Evolutionary conservation across 1,140 invertebrate species (phyloP).

Genomic region (Drosophila sp.): DNA sequence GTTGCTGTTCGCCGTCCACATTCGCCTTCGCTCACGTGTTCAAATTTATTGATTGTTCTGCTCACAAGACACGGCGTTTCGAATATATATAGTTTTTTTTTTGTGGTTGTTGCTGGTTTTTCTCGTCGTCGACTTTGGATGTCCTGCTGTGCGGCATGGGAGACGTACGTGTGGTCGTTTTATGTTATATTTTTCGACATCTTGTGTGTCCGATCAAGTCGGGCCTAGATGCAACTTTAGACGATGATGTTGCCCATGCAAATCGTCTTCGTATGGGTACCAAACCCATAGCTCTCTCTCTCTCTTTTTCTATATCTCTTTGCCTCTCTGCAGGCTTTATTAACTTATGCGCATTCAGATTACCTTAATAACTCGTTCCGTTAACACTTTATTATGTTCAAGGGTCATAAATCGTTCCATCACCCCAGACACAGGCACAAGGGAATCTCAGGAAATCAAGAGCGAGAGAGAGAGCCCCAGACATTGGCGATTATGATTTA

Average conservation of each 20-base stretch:
- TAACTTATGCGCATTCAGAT: conserved; percentile 80
- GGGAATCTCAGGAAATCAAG: conserved; percentile 19
- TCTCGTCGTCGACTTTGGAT: conserved; percentile 35
- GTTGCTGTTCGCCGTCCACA: conserved; percentile 47
- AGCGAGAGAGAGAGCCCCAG: conserved; percentile 19
- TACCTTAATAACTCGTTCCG: conserved; percentile 83
- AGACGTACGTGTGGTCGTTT: conserved; percentile 82
- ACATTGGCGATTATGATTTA: conserved; percentile 79
- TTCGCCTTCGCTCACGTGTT: conserved; percentile 78
- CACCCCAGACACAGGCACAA: conserved; percentile 55
- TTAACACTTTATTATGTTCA: conserved; percentile 83
- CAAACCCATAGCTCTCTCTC: conserved; percentile 5
- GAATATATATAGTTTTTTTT: conserved; percentile 15
- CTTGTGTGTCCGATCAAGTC: conserved; percentile 62
- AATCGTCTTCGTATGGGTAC: conserved; percentile 46
- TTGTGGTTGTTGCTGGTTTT: conserved; percentile 19
- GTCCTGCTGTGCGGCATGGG: conserved; percentile 79
- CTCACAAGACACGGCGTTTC: conserved; percentile 70
- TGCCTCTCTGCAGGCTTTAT: conserved; percentile 54
- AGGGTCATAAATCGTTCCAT: conserved; percentile 82
- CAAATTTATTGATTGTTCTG: conserved; percentile 82
- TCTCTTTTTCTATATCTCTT: neutral
- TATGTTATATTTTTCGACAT: conserved; percentile 81
- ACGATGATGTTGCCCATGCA: conserved; percentile 56
- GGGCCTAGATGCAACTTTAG: conserved; percentile 64